phyloP scores from a whole-genome alignment of 2,888 invertebrate genomes.

The Atherix ibis region DNA sequence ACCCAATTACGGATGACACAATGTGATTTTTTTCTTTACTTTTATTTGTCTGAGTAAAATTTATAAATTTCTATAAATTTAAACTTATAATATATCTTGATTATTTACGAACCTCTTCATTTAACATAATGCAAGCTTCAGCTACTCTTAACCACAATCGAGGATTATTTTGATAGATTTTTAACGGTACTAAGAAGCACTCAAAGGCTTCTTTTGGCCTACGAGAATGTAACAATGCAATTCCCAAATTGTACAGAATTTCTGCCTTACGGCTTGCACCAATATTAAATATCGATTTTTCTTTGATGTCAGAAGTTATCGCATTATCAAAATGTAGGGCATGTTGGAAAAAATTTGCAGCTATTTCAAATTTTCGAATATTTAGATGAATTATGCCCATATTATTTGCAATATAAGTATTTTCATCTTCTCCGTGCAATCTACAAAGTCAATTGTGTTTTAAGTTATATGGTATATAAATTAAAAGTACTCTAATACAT shows the following conservation, averaged over 20 bases:
- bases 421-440: constrained; percentile 23
- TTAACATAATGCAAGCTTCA: constrained; percentile 71
- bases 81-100: too few relatives aligned
- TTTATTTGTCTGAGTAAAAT: constrained; percentile 10
- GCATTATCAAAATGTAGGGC: constrained; percentile 29
- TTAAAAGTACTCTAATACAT: too few relatives aligned
- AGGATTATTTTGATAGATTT: constrained; percentile 75
- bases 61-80: constrained; percentile 1
- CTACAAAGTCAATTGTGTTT: constrained; percentile 7
- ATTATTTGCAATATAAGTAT: constrained; percentile 31
- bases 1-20: constrained; percentile 16
- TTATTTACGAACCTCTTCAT: constrained; percentile 36
- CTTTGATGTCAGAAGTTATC: constrained; percentile 19
- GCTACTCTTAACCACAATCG: constrained; percentile 84
- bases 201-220: constrained; percentile 78
- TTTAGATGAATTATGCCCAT: constrained; percentile 33
- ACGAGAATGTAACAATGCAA: constrained; percentile 66
- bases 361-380: constrained; percentile 32
- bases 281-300: constrained; percentile 23
- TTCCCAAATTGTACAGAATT: constrained; percentile 33
- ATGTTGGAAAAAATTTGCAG: constrained; percentile 31
- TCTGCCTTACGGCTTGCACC: constrained; percentile 26
- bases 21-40: constrained; percentile 16
- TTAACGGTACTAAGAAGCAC: constrained; percentile 71
- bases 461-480: too few relatives aligned